phyloP scores from a whole-genome alignment of 2,888 invertebrate species.

The Stomorhina lunata region DNA sequence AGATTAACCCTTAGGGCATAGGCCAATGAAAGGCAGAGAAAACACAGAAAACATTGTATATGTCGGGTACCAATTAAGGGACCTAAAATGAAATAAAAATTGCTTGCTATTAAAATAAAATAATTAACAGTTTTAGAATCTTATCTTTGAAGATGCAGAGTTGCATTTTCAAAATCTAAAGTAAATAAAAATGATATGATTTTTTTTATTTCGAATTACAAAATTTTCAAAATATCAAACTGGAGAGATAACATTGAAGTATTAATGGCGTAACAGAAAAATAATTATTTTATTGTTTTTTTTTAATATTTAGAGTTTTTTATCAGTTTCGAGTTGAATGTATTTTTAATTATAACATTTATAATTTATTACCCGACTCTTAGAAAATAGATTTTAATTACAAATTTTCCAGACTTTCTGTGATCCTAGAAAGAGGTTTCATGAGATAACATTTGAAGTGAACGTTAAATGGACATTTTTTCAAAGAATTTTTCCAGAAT shows the following conservation, averaged over 20 bases:
- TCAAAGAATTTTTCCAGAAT: too few species aligned
- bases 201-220: background rate
- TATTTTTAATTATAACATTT: background rate
- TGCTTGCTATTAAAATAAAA: constrained; percentile 69
- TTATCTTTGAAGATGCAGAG: constrained; percentile 26
- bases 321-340: constrained; percentile 39
- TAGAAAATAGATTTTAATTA: background rate
- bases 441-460: constrained; percentile 14
- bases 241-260: constrained; percentile 28
- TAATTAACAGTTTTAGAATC: constrained; percentile 16
- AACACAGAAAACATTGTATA: constrained; percentile 83
- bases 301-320: background rate
- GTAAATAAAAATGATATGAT: background rate
- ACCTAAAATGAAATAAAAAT: constrained; percentile 69
- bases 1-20: constrained; percentile 86
- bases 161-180: constrained; percentile 1
- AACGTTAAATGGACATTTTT: constrained; percentile 19
- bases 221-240: background rate
- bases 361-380: constrained; percentile 18
- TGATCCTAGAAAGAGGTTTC: background rate
- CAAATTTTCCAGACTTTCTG: constrained; percentile 16
- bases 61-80: constrained; percentile 83
- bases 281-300: background rate
- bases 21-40: constrained; percentile 83
- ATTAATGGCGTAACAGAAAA: background rate